phyloP scores from a whole-genome alignment of 2,888 invertebrate species.

The Galerucella nymphaeae region DNA sequence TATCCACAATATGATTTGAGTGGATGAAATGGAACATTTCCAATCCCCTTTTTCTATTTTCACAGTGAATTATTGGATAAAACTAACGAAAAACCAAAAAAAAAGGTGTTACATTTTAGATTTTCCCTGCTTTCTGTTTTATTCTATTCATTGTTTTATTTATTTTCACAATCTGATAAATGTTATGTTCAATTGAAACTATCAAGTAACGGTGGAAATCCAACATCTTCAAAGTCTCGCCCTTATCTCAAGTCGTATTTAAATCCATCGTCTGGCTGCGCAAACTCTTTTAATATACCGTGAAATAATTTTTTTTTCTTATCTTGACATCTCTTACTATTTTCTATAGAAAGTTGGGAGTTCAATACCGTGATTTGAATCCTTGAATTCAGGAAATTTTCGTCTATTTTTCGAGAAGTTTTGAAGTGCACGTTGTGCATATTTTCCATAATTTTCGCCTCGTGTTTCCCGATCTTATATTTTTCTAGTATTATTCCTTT shows the following conservation, averaged over 20 bases:
- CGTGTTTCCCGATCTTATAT: not conserved
- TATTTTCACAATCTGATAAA: too few species aligned
- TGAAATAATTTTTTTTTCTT: not conserved
- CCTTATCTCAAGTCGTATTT: not conserved
- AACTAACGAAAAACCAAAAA: too few species aligned
- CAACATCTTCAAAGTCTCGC: too few species aligned
- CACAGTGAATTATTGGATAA: too few species aligned
- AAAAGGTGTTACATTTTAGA: too few species aligned
- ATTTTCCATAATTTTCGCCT: not conserved
- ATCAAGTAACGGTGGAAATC: too few species aligned
- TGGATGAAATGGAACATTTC: too few species aligned
- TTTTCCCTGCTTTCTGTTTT: too few species aligned
- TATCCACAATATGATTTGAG: too few species aligned
- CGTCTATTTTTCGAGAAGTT: conserved; percentile 15
- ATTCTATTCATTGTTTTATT: too few species aligned
- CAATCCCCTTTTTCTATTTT: too few species aligned
- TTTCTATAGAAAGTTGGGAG: not conserved
- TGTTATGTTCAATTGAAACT: too few species aligned
- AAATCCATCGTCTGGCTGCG: not conserved
- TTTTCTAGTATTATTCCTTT: not conserved
- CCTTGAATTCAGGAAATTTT: not conserved
- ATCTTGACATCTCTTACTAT: not conserved
- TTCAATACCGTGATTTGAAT: conserved; percentile 8
- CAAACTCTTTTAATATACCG: not conserved
- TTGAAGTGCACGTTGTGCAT: not conserved